Evolutionary conservation across 2,888 invertebrate species (phyloP).

Genomic region (Drosophila affinis): DNA sequence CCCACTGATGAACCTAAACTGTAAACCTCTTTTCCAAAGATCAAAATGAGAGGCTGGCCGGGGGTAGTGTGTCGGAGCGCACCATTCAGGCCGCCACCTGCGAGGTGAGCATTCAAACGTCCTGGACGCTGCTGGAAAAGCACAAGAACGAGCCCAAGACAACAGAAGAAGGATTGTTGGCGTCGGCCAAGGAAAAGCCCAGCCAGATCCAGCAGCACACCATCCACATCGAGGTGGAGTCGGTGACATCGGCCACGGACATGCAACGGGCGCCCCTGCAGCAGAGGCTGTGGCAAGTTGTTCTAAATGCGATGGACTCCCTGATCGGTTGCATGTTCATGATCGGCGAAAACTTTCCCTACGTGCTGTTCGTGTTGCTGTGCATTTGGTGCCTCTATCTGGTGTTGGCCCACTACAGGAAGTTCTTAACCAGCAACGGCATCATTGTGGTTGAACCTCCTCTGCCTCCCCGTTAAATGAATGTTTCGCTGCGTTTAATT

Average conservation of each 20-base stretch:
- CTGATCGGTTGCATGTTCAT: constrained; percentile 54
- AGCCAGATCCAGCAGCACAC: not conserved
- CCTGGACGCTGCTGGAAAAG: not conserved
- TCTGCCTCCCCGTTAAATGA: not conserved
- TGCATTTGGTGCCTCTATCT: constrained; percentile 67
- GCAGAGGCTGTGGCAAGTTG: constrained; percentile 62
- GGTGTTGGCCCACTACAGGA: constrained; percentile 49
- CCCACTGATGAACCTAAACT: not conserved
- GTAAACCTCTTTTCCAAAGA: not conserved
- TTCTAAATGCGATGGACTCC: constrained; percentile 54
- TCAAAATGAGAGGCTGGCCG: not conserved
- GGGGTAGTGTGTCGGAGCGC: constrained; percentile 22
- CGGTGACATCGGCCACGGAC: constrained; percentile 58
- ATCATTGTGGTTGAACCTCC: not conserved
- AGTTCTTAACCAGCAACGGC: not conserved
- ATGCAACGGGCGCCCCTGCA: constrained; percentile 57
- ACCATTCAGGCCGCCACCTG: constrained; percentile 63
- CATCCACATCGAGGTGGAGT: constrained; percentile 55
- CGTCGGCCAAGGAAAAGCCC: not conserved
- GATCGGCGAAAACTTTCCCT: constrained; percentile 68
- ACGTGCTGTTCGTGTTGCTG: constrained; percentile 56
- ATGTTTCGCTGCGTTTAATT: not conserved
- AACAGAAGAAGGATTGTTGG: not conserved
- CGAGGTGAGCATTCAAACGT: not conserved
- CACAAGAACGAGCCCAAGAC: not conserved